phyloP scores from a whole-genome alignment of 2,113 vertebrate species.

The Boulengeromyrus knoepffleri region DNA sequence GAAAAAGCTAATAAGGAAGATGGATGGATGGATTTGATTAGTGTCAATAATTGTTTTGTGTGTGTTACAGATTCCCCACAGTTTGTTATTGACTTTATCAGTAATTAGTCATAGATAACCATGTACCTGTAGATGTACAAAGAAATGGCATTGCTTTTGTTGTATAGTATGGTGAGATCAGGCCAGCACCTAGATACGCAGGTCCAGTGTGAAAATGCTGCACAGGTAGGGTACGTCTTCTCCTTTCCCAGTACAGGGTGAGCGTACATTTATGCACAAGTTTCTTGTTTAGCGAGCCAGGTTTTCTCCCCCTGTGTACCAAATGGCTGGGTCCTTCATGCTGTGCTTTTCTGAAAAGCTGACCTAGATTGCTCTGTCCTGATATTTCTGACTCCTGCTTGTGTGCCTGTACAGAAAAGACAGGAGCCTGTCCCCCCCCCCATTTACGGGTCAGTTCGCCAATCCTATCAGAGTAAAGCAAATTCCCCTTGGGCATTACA shows the following conservation, averaged over 20 bases:
- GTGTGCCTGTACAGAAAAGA: background rate
- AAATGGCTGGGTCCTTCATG: background rate
- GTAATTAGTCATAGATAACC: background rate
- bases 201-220: background rate
- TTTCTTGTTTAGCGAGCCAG: background rate
- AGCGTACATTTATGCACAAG: background rate
- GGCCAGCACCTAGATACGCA: background rate
- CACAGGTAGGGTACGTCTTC: background rate
- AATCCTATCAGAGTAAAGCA: background rate
- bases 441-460: background rate
- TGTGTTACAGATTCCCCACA: background rate
- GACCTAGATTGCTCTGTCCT: background rate
- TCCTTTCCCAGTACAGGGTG: background rate
- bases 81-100: background rate
- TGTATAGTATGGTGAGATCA: background rate
- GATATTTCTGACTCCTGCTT: background rate
- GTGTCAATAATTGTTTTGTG: background rate
- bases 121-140: background rate
- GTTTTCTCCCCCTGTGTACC: background rate
- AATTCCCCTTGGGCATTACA: background rate
- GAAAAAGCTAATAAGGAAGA: background rate
- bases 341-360: background rate
- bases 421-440: background rate
- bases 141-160: background rate
- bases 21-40: background rate